Evolutionary conservation across 2,113 vertebrate genomes (phyloP).

Genomic region (Corythornis cristatus): DNA sequence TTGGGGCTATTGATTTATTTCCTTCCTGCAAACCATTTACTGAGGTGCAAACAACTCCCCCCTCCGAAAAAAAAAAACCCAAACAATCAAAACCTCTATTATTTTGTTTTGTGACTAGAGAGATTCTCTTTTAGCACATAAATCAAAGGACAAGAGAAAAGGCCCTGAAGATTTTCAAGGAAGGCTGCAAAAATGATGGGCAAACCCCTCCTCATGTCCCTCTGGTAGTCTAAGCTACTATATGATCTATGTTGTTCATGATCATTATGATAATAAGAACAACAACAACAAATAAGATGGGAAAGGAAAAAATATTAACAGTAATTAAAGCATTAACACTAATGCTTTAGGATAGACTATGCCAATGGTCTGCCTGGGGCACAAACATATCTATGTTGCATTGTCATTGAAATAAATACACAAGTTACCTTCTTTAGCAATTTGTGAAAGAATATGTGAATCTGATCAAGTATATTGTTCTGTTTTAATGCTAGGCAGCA

Average conservation of each 20-base stretch:
- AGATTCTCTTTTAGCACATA: not conserved
- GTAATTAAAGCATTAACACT: not conserved
- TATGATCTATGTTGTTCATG: not conserved
- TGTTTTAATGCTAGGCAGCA: conserved; percentile 7
- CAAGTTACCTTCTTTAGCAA: not conserved
- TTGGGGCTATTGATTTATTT: not conserved
- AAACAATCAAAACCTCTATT: not conserved
- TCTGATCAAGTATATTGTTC: conserved; percentile 9
- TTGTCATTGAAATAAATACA: not conserved
- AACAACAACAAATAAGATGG: not conserved
- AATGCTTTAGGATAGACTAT: not conserved
- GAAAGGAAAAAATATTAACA: not conserved
- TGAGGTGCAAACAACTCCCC: not conserved
- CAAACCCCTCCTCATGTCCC: not conserved
- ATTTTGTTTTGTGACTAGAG: not conserved
- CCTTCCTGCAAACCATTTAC: not conserved
- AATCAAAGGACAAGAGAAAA: not conserved
- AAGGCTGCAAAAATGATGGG: not conserved
- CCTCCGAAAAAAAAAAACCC: not conserved
- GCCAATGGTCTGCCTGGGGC: not conserved
- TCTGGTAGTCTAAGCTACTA: not conserved
- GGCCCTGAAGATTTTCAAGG: not conserved
- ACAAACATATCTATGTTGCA: not conserved
- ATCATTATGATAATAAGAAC: not conserved
- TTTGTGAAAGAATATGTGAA: conserved; percentile 1